Percentiles rank a stretch among this genome's conserved stretches.
Evolutionary conservation across 2,888 invertebrate genomes (phyloP).

Genomic region (Vandiemenella viatica): DNA sequence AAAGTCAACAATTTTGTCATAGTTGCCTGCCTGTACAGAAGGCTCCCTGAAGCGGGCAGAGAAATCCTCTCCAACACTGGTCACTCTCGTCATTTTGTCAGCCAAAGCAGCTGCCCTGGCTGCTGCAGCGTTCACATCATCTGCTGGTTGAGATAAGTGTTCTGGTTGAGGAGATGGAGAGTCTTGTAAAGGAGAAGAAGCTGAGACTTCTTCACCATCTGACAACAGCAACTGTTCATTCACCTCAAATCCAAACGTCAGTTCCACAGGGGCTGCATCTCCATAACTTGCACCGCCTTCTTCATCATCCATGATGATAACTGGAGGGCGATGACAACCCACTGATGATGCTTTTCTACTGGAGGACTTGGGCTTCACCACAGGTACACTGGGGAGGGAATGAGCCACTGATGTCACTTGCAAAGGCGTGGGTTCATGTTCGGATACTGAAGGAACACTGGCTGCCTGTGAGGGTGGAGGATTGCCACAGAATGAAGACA

Average conservation of each 20-base stretch:
- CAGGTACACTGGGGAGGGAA: neutral
- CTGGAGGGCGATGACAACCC: conserved; percentile 45
- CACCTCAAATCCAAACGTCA: conserved; percentile 68
- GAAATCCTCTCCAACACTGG: conserved; percentile 26
- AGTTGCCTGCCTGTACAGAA: conserved; percentile 34
- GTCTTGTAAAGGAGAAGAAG: neutral
- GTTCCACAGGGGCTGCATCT: conserved; percentile 33
- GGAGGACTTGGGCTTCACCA: conserved; percentile 6
- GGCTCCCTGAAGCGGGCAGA: conserved; percentile 29
- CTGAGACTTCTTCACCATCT: conserved; percentile 19
- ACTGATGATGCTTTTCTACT: conserved; percentile 13
- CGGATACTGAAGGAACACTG: neutral
- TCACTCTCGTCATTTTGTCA: neutral
- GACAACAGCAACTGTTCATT: conserved; percentile 48
- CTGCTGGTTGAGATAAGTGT: neutral
- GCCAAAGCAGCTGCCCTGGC: neutral
- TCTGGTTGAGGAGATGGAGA: neutral
- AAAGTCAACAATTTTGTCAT: conserved; percentile 45
- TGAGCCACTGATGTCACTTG: neutral
- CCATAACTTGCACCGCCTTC: conserved; percentile 16
- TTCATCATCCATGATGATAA: conserved; percentile 53
- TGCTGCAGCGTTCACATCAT: neutral
- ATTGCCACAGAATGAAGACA: too few species aligned
- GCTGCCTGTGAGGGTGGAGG: neutral
- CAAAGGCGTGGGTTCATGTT: too few species aligned